Evolutionary conservation across 2,888 invertebrate species (phyloP).

Genomic region (Plebejus anna): DNA sequence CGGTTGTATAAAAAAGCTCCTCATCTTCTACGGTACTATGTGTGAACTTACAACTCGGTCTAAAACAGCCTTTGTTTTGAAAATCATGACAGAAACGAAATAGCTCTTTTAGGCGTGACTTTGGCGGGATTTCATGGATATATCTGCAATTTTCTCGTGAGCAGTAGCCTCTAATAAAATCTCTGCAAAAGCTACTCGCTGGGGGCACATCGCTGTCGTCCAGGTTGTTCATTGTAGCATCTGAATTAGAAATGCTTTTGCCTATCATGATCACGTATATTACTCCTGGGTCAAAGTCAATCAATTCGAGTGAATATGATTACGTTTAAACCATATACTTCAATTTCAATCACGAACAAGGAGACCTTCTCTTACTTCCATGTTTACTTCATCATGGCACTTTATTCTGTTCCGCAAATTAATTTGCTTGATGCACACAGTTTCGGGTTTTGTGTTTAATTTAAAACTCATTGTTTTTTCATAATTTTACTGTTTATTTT

Average conservation of each 20-base stretch:
- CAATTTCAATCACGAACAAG: neutral
- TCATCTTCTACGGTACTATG: slow-evolving; percentile 86
- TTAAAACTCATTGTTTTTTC: neutral
- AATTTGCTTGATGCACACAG: neutral
- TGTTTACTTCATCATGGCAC: neutral
- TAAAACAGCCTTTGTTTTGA: slow-evolving; percentile 85
- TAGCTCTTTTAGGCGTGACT: slow-evolving; percentile 57
- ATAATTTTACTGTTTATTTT: neutral
- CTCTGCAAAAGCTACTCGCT: slow-evolving; percentile 64
- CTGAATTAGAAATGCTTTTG: slow-evolving; percentile 42
- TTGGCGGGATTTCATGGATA: slow-evolving; percentile 65
- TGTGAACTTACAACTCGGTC: slow-evolving; percentile 83
- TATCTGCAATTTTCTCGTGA: slow-evolving; percentile 77
- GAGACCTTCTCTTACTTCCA: neutral
- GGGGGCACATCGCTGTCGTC: slow-evolving; percentile 49
- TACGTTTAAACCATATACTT: neutral
- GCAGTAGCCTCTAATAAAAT: slow-evolving; percentile 74
- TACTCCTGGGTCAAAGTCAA: neutral
- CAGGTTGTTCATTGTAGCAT: slow-evolving; percentile 45
- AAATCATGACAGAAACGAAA: slow-evolving; percentile 80
- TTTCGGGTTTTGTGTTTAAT: neutral
- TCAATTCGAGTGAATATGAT: neutral
- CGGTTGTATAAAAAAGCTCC: slow-evolving; percentile 82
- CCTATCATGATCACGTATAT: slow-evolving; percentile 44
- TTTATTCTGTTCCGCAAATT: neutral